phyloP scores from a whole-genome alignment of 2,113 vertebrate genomes.

The Leiothrix lutea region DNA sequence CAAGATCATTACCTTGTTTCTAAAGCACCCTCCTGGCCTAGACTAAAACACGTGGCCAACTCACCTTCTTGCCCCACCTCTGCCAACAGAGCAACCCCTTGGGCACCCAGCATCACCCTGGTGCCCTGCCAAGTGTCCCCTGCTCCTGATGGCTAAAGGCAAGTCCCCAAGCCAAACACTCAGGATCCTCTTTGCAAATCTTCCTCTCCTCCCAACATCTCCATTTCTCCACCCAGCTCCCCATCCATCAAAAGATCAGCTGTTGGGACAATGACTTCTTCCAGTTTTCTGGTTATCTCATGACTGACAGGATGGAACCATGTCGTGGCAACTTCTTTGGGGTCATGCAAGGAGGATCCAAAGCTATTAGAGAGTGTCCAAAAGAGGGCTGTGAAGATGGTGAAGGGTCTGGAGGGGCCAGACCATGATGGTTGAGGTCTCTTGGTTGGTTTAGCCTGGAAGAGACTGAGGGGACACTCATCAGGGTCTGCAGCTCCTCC shows the following conservation, averaged over 20 bases:
- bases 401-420: background rate
- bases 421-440: background rate
- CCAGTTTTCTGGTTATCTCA: background rate
- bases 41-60: rapidly evolving
- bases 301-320: rapidly evolving
- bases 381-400: background rate
- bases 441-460: background rate
- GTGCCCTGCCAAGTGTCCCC: background rate
- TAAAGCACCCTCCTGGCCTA: background rate
- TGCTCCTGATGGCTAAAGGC: background rate
- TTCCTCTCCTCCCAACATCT: background rate
- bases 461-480: background rate
- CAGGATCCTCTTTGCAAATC: background rate
- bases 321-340: background rate
- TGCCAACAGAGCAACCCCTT: background rate
- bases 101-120: background rate
- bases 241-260: background rate
- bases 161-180: background rate
- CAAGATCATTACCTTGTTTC: background rate
- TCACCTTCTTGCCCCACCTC: background rate
- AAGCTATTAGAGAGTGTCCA: background rate
- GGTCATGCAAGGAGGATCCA: background rate
- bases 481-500: background rate
- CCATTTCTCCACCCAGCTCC: background rate
- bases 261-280: background rate